These are phyloP conservation scores for Cynodonichthys magdalenae DNA, from an alignment of 2,797 vertebrate species.

Conservation along the genomic window DNA sequence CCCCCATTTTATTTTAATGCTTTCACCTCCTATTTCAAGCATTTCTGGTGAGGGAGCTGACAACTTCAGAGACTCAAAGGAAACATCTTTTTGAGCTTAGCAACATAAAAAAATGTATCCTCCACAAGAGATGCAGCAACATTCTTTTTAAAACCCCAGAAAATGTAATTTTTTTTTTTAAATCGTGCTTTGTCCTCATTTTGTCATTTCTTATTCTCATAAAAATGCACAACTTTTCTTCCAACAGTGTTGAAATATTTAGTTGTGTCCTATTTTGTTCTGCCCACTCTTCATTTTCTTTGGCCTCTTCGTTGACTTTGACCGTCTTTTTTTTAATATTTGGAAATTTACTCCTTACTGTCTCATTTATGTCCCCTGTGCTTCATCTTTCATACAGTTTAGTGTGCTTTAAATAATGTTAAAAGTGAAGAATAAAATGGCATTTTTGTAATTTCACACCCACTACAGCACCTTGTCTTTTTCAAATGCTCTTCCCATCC, in stretches of 20 bases:
- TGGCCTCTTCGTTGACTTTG: conserved; percentile 29
- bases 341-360: neutral
- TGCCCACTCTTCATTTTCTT: conserved; percentile 10
- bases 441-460: conserved; percentile 28
- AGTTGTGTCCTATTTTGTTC: too few relatives aligned
- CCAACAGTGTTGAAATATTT: neutral
- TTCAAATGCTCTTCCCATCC: neutral
- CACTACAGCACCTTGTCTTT: conserved; percentile 8
- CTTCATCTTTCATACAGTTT: neutral
- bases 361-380: conserved; percentile 12
- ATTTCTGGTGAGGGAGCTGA: conserved; percentile 48
- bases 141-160: conserved; percentile 12
- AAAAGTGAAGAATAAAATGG: conserved; percentile 25
- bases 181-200: conserved; percentile 25
- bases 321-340: neutral
- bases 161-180: neutral
- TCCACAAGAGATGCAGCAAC: conserved; percentile 46
- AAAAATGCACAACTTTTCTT: conserved; percentile 23
- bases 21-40: conserved; percentile 63
- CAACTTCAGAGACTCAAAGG: conserved; percentile 52
- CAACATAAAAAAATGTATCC: conserved; percentile 22
- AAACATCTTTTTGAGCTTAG: conserved; percentile 46
- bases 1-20: conserved; percentile 64
- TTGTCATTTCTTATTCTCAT: conserved; percentile 28
- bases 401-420: neutral